Conservation (phyloP, 2,888 invertebrate species). For the Acleris emargana region DNA sequence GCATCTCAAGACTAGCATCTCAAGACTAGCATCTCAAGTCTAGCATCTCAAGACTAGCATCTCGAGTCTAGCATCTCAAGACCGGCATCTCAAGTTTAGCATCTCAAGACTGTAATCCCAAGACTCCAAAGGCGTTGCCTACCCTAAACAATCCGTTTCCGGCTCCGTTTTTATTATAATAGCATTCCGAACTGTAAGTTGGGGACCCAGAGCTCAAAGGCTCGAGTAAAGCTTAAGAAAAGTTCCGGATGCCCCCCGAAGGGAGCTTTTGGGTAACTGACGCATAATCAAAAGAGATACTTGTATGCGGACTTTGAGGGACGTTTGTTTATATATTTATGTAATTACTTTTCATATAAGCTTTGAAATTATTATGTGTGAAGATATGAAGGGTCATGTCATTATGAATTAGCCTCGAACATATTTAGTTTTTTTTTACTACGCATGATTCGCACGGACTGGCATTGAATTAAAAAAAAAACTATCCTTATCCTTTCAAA, state of each 20-base stretch:
- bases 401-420: no score
- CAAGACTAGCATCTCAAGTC: no score
- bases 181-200: constrained; percentile 19
- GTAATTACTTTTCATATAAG: not conserved
- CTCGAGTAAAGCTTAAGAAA: constrained; percentile 20
- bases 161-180: constrained; percentile 27
- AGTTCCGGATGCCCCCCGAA: constrained; percentile 17
- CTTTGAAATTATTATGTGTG: no score
- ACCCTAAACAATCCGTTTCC: constrained; percentile 12
- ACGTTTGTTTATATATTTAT: not conserved
- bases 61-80: no score
- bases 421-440: no score
- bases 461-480: no score
- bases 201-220: constrained; percentile 24
- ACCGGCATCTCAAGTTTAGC: no score
- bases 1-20: no score
- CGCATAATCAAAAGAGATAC: constrained; percentile 24
- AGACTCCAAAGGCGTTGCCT: not conserved
- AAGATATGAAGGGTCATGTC: no score
- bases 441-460: no score
- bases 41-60: no score
- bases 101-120: not conserved
- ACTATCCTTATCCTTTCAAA: no score
- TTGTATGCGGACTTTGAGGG: constrained; percentile 2
- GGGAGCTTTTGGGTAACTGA: constrained; percentile 16